Conservation (phyloP, 2,113 vertebrate species). For the Columba janthina region DNA sequence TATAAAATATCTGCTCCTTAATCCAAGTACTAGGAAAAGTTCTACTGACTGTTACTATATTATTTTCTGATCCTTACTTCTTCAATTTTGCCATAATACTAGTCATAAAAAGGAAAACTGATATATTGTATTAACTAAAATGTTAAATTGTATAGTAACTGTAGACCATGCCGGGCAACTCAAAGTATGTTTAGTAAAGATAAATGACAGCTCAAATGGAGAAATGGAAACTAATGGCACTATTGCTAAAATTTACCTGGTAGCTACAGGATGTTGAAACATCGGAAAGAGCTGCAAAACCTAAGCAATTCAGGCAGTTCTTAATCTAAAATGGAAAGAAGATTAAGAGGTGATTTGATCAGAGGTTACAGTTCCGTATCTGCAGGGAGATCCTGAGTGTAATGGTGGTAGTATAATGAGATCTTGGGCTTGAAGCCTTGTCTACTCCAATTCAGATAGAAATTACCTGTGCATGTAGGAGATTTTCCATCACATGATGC, state of each 20-base stretch:
- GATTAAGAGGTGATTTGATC: background rate
- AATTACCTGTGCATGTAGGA: background rate
- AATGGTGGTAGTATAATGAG: background rate
- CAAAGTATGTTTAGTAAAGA: background rate
- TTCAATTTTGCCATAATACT: background rate
- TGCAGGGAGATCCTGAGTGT: background rate
- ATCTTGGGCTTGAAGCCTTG: background rate
- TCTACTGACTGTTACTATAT: fast-evolving
- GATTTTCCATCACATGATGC: background rate
- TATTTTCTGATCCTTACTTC: background rate
- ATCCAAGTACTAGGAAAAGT: background rate
- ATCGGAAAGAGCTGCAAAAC: background rate
- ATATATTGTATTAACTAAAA: background rate
- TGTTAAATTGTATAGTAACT: background rate
- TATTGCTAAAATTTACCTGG: background rate
- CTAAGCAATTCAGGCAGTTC: background rate
- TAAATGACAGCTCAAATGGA: background rate
- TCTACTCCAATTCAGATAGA: background rate
- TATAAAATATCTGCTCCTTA: background rate
- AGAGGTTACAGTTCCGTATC: background rate
- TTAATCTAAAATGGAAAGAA: slow-evolving; percentile 1
- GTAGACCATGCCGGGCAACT: background rate
- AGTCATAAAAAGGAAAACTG: background rate
- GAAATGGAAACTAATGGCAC: background rate
- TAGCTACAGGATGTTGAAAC: background rate